Base-by-base conservation (phyloP, 2,797 vertebrate genomes). In the Microctenopoma lineatum region DNA sequence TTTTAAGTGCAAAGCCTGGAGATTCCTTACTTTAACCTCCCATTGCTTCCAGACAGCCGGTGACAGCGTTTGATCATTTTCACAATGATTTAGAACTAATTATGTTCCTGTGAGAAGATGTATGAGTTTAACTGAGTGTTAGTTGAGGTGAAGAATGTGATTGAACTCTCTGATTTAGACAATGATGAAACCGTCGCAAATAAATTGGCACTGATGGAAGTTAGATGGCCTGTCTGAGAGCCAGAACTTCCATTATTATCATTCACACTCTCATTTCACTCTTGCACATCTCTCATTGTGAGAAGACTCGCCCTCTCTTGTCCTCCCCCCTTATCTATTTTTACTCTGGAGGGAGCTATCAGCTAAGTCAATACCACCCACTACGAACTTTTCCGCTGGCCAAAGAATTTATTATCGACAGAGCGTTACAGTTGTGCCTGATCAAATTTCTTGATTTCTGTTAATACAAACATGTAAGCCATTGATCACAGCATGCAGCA, bases 361-460 rank as follows among this genome's bases (percentile, higher is more conserved):
- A 56, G 36, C 39, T 36, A 61, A 74, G 73, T 81, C 81, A 50
- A 80, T 78, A 72, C 70, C 46, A 52, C 48, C 65, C 39, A 26
- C 52, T 25, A 1, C 10, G 15, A 58, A 59, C 7, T 55, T 68
- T 69, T 65, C 53, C 21, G 9, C 48, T 45, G 50, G 67, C 34
- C 52, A 42, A 61, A 42, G 21, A 57, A 69, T 71, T 47, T 75
- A 64, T 81, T 78, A 78, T 60, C 72, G 46, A 73, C 70, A 70
- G 66, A 84, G 73, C 59, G 68, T 84, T 76, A 81, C 59, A 83
- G 71, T 87, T 84, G 82, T 54, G 54, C 54, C 45, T 36, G 66
- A 87, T 88, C 73, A 48, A 14, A 83, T 85, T 71, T 81, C 42
- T 81, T 77, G 72, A 89, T 87, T 81, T 85, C 71, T 73, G 66